Base-by-base conservation (phyloP, 1,140 invertebrate genomes). In the Heliconius melpomene region DNA sequence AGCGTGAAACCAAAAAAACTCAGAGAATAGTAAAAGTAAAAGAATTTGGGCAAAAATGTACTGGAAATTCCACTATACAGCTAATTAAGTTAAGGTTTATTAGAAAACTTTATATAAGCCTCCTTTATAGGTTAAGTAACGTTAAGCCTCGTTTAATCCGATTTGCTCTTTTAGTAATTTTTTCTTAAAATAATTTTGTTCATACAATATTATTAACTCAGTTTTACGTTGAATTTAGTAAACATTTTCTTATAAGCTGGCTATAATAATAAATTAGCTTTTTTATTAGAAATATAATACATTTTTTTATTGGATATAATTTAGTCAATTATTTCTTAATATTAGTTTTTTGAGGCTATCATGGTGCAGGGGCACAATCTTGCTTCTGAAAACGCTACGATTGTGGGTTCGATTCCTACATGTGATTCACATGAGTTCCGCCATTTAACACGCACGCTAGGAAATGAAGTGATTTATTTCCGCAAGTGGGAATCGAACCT, bases 131-230 rank as follows among this genome's bases (percentile, higher is more conserved):
- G 71, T 72, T 72, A 72, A 72, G 71, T 72, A 36, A 72, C 16
- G 71, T 32, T 72, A 72, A 72, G 20, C 32, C 36, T 16, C 71
- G 71, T 38, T 72, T 36, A 38, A 72, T 72, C 71, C 71, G 71
- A 36, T 72, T 72, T 72, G 71, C 71, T 72, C 71, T 38, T 72
- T 72, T 38, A 72, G 18, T 23, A 72, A 9, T 72, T 72, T 72
- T 72, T 72, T 38, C 60, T 66, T 66, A 6, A 66, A 66, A 66
- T 66, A 66, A 66, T 66, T 66, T 66, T 66, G 23, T 26, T 26
- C 60, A 16, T 32, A 78, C 40, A 79, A 77, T 85, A 87, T 86
- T 84, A 86, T 84, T 86, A 88, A 79, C n/a, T 66, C 60, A 11
- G 60, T 73, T 73, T 73, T 16, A 66, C 23, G 60, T 11, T 13